Evolutionary conservation across 2,888 invertebrate genomes (phyloP).

Genomic region (Theretra japonica): DNA sequence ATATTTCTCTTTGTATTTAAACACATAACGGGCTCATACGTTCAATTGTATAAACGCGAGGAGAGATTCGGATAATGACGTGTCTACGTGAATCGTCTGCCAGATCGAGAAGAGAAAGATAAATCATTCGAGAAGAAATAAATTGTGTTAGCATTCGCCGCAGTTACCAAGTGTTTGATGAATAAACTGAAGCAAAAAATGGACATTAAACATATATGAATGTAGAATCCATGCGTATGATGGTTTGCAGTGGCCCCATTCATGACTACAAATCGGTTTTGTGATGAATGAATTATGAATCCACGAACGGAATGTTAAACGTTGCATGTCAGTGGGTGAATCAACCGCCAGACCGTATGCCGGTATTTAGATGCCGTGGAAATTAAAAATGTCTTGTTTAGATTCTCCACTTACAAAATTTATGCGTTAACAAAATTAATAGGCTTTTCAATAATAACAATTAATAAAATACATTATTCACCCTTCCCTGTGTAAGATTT

Average conservation of each 20-base stretch:
- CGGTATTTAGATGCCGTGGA: not conserved
- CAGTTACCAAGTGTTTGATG: not conserved
- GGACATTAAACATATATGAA: not conserved
- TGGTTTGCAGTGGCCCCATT: not conserved
- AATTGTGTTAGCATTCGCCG: not conserved
- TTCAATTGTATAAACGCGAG: constrained; percentile 17
- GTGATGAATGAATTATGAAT: constrained; percentile 15
- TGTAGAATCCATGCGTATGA: not conserved
- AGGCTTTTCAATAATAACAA: not conserved
- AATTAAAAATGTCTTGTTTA: constrained; percentile 5
- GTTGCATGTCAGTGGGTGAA: not conserved
- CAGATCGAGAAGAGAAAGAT: not conserved
- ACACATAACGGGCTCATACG: constrained; percentile 1
- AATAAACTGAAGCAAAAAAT: not conserved
- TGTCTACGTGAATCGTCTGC: constrained; percentile 5
- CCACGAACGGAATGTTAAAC: constrained; percentile 30
- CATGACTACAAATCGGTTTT: constrained; percentile 23
- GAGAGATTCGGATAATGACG: constrained; percentile 23
- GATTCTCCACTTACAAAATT: not conserved
- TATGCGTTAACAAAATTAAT: not conserved
- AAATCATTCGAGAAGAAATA: constrained; percentile 21
- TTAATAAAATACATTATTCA: constrained; percentile 1
- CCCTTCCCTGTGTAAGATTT: not conserved
- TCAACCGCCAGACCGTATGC: not conserved
- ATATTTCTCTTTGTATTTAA: constrained; percentile 22